phyloP scores from a whole-genome alignment of 37 sponge, comb jelly and placozoan genomes.

The Halisarca cf. caerulea region DNA sequence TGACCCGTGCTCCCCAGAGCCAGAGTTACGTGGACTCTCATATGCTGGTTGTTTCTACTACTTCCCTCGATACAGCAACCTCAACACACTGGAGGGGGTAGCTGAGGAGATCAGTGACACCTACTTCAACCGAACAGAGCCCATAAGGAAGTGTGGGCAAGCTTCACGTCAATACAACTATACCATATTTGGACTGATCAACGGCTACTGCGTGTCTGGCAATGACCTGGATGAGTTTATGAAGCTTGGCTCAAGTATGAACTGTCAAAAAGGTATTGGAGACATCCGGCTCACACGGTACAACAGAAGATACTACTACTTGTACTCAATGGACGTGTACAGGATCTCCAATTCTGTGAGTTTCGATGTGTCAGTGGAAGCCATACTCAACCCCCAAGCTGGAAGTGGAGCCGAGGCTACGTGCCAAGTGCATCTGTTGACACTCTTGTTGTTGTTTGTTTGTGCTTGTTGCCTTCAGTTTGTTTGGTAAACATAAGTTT shows the following conservation, averaged over 20 bases:
- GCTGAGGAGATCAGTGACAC: constrained; percentile 50
- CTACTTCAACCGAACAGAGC: constrained; percentile 31
- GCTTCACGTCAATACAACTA: constrained; percentile 33
- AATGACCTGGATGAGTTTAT: constrained; percentile 36
- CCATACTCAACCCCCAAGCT: not conserved
- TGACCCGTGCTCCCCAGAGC: constrained; percentile 55
- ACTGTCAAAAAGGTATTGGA: constrained; percentile 48
- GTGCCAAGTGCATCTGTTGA: too few relatives aligned
- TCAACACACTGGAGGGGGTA: constrained; percentile 34
- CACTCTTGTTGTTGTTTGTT: too few relatives aligned
- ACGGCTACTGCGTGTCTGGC: constrained; percentile 62
- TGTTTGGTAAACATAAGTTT: too few relatives aligned
- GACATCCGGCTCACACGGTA: not conserved
- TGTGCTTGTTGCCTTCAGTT: too few relatives aligned
- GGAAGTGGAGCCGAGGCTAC: too few relatives aligned
- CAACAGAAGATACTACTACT: not conserved
- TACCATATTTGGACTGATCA: constrained; percentile 29
- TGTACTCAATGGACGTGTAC: constrained; percentile 27
- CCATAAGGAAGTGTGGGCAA: constrained; percentile 51
- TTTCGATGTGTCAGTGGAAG: not conserved
- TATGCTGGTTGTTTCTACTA: constrained; percentile 46
- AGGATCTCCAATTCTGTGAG: not conserved
- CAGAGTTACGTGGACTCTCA: constrained; percentile 36
- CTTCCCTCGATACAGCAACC: not conserved
- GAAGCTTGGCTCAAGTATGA: not conserved